These are phyloP conservation scores for Psittacula cyanocephala DNA, from an alignment of 2,113 vertebrate species.

Conservation along the genomic window DNA sequence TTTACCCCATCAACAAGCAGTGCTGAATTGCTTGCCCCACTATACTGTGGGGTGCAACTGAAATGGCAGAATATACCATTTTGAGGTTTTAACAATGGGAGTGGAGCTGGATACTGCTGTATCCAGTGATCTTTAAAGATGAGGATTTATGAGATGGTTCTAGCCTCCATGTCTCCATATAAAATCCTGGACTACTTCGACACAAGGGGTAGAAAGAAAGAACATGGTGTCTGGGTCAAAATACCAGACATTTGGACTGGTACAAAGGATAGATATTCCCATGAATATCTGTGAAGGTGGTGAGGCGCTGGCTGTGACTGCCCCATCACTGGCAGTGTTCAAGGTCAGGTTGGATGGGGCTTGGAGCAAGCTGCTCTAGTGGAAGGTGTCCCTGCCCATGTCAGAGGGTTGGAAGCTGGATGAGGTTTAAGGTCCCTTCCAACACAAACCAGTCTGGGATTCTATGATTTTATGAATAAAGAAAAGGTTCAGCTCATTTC, in stretches of 20 bases:
- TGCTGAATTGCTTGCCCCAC: background rate
- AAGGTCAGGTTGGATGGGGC: background rate
- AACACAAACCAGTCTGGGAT: background rate
- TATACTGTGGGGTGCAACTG: background rate
- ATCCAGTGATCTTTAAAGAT: background rate
- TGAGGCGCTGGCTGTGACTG: background rate
- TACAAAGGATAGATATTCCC: background rate
- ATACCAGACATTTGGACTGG: rapidly evolving
- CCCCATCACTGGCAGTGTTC: background rate
- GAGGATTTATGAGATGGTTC: background rate
- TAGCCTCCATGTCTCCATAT: background rate
- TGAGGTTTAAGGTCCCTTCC: background rate
- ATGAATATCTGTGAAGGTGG: background rate
- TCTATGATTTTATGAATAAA: background rate
- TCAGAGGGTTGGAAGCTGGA: background rate
- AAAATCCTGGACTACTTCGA: background rate
- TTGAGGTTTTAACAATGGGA: background rate
- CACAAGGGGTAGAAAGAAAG: background rate
- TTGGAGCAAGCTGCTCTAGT: background rate
- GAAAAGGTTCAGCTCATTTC: background rate
- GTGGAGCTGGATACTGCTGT: background rate
- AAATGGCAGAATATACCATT: background rate
- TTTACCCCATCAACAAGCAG: background rate
- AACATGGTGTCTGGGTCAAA: background rate
- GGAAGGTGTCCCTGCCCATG: background rate